Evolutionary conservation across 2,888 invertebrate species (phyloP), one percentile per base, ranked within the genome.

Genomic region (Drosophila siamana): DNA sequence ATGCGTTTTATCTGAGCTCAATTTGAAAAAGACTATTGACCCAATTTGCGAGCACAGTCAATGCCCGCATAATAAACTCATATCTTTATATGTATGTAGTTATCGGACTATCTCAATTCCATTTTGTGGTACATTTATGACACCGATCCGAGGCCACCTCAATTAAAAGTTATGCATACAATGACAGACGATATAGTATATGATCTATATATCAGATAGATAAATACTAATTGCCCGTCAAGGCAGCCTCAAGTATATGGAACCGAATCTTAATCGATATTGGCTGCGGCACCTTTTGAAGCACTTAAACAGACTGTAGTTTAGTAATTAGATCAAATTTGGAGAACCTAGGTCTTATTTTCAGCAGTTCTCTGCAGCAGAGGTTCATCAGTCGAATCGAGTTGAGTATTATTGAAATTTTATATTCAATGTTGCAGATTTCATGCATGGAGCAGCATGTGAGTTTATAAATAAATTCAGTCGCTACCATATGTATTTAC

Each of bases 351-450:
- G 51, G 16, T 26, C 15, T n/a, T 24, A 30, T 30, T 38, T 38
- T 36, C 24, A 9, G 33, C 13, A n/a, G 8, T 38, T 50, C 30
- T 46, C n/a, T n/a, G n/a, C n/a, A n/a, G n/a, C n/a, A n/a, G n/a
- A n/a, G n/a, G n/a, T n/a, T n/a, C n/a, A n/a, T 62, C 44, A 28
- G 33, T 28, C 28, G 41, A 26, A 7, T 30, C n/a, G 40, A 9
- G 2, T 52, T 6, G 46, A 61, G 73, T 73, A 59, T 74, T 63
- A 41, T 68, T 76, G 82, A 78, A 84, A 87, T 71, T 56, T 62
- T 64, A 81, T 68, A 79, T 67, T 68, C 64, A 73, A 69, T 55
- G 33, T 48, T 83, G 82, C 68, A 88, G 82, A 82, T 77, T 26
- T 57, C 19, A 13, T 41, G 33, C 30, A 28, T 67, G 61, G 62